These are phyloP conservation scores for Cheilosia scutellata DNA, from an alignment of 2,888 invertebrate species.

Conservation along the genomic window DNA sequence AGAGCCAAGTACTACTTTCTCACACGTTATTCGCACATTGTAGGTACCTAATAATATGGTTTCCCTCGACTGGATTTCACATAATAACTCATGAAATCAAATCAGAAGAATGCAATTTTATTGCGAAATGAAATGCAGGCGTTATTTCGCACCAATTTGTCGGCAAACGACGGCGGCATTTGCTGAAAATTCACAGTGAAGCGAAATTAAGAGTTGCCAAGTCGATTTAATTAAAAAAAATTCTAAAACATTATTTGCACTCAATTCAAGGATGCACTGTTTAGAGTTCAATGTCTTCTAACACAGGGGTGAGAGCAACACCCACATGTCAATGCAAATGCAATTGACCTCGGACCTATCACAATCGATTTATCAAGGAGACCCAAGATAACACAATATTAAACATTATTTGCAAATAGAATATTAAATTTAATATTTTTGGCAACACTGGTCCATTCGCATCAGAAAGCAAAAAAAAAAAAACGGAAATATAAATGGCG, in stretches of 20 bases:
- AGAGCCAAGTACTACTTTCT: neutral
- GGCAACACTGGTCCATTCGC: conserved; percentile 56
- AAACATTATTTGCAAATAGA: neutral
- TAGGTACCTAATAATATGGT: neutral
- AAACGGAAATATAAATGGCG: conserved; percentile 51
- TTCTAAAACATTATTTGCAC: neutral
- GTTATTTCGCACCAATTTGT: conserved; percentile 13
- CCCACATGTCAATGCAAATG: conserved; percentile 11
- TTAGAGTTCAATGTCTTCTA: neutral
- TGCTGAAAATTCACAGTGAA: conserved; percentile 51
- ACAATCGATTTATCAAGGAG: conserved; percentile 45
- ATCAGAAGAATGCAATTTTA: conserved; percentile 7
- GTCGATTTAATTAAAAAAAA: neutral
- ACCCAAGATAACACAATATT: neutral
- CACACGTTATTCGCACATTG: neutral
- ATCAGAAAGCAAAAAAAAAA: conserved; percentile 7
- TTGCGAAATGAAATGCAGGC: neutral
- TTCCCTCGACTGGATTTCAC: neutral
- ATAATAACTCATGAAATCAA: neutral
- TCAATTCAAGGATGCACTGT: neutral
- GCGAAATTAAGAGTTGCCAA: conserved; percentile 46
- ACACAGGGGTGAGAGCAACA: neutral
- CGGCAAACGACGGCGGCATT: neutral
- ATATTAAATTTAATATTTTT: neutral
- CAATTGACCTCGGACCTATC: conserved; percentile 42